Conservation (phyloP, 1,140 invertebrate species). For the Drosophila lowei region DNA sequence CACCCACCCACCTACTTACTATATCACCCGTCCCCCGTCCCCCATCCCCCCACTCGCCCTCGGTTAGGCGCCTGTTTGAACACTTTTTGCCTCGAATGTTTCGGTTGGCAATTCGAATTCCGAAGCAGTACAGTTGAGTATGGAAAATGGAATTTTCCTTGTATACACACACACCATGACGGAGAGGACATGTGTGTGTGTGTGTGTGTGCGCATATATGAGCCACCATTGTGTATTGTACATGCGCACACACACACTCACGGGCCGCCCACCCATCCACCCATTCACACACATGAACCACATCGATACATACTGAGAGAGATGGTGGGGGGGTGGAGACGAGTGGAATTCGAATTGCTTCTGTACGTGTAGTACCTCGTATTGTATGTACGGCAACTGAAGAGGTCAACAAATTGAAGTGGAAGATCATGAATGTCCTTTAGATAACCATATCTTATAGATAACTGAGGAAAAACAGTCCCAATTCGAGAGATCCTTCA, state of each 20-base stretch:
- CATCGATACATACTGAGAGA: neutral
- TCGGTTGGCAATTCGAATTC: slow-evolving; percentile 75
- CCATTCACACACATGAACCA: slow-evolving; percentile 19
- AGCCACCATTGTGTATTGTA: slow-evolving; percentile 61
- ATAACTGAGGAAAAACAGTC: too few relatives aligned
- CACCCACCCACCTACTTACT: too few relatives aligned
- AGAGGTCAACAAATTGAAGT: slow-evolving; percentile 25
- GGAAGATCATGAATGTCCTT: slow-evolving; percentile 7
- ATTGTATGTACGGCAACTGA: slow-evolving; percentile 5
- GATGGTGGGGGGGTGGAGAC: slow-evolving; percentile 7
- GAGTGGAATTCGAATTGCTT: slow-evolving; percentile 1
- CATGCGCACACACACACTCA: slow-evolving; percentile 61
- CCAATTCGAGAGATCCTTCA: too few relatives aligned
- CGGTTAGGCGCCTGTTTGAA: slow-evolving; percentile 54
- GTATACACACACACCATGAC: slow-evolving; percentile 26
- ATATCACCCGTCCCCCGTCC: neutral
- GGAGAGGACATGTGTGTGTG: slow-evolving; percentile 9
- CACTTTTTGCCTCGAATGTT: slow-evolving; percentile 70
- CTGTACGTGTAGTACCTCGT: too few relatives aligned
- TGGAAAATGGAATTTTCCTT: slow-evolving; percentile 75
- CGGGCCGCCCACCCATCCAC: slow-evolving; percentile 12
- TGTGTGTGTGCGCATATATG: slow-evolving; percentile 36
- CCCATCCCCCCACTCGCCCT: slow-evolving; percentile 11
- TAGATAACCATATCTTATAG: too few relatives aligned
- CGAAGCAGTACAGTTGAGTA: slow-evolving; percentile 78